These are phyloP conservation scores for Sarcophaga variegata DNA, from an alignment of 2,888 invertebrate genomes.

Conservation along the genomic window DNA sequence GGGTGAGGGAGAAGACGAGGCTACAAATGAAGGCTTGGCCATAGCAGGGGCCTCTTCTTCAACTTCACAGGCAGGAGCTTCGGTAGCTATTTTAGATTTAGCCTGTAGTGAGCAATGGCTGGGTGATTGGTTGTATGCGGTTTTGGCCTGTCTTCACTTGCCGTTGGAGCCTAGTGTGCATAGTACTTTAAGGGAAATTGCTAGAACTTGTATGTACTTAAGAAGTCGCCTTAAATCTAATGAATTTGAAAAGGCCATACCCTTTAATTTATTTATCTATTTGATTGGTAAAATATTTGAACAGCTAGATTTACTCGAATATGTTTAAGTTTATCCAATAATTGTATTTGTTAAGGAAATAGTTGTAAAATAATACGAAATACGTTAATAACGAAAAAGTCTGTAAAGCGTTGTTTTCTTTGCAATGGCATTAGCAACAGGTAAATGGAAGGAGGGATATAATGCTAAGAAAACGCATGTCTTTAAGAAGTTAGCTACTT, in stretches of 20 bases:
- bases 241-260: slow-evolving; percentile 75
- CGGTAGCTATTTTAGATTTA: slow-evolving; percentile 71
- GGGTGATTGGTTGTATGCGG: slow-evolving; percentile 80
- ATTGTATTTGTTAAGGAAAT: slow-evolving; percentile 19
- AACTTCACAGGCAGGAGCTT: slow-evolving; percentile 45
- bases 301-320: slow-evolving; percentile 79
- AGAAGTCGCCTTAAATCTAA: slow-evolving; percentile 75
- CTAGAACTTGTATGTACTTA: slow-evolving; percentile 76
- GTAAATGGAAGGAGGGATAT: neutral
- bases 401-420: neutral
- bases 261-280: slow-evolving; percentile 79
- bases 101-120: slow-evolving; percentile 77
- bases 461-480: slow-evolving; percentile 44
- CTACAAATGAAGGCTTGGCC: neutral
- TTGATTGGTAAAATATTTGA: slow-evolving; percentile 79
- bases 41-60: slow-evolving; percentile 48
- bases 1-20: slow-evolving; percentile 38
- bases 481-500: slow-evolving; percentile 7
- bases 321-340: slow-evolving; percentile 73
- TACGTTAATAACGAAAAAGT: neutral
- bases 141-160: slow-evolving; percentile 78
- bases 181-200: slow-evolving; percentile 78
- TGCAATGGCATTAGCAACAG: neutral
- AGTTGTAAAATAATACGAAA: neutral
- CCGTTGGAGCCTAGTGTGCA: slow-evolving; percentile 80